Conservation (phyloP, 2,113 vertebrate genomes). For the Serinus canaria region DNA sequence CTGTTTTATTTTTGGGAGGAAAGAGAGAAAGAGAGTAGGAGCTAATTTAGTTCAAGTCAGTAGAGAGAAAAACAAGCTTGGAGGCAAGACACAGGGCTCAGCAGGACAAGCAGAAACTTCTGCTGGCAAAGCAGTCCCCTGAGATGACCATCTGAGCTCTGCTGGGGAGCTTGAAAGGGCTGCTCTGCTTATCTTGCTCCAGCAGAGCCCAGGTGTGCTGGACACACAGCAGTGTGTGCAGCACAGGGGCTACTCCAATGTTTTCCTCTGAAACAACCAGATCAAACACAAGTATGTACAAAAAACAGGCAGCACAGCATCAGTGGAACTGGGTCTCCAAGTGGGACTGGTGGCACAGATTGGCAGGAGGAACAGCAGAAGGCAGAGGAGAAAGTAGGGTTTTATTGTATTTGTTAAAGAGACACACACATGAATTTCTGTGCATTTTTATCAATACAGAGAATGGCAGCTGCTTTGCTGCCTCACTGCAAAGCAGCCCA, state of each 20-base stretch:
- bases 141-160: not conserved
- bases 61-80: constrained; percentile 9
- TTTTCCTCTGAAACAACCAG: not conserved
- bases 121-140: not conserved
- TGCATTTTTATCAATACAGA: not conserved
- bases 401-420: not conserved
- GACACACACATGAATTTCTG: not conserved
- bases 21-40: not conserved
- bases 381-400: not conserved
- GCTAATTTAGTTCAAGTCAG: constrained; percentile 24
- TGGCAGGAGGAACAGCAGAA: not conserved
- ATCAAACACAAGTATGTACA: not conserved
- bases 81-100: not conserved
- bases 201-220: constrained; percentile 28
- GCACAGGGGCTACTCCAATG: not conserved
- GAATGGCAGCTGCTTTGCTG: not conserved
- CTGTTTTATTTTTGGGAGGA: not conserved
- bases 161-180: not conserved
- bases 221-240: not conserved
- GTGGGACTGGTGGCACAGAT: not conserved
- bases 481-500: not conserved
- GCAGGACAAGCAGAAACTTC: not conserved
- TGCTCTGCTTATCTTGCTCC: constrained; percentile 9
- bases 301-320: not conserved
- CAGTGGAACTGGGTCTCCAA: not conserved